Conservation (phyloP, 2,888 invertebrate species). For the Pegoplata infirma region DNA sequence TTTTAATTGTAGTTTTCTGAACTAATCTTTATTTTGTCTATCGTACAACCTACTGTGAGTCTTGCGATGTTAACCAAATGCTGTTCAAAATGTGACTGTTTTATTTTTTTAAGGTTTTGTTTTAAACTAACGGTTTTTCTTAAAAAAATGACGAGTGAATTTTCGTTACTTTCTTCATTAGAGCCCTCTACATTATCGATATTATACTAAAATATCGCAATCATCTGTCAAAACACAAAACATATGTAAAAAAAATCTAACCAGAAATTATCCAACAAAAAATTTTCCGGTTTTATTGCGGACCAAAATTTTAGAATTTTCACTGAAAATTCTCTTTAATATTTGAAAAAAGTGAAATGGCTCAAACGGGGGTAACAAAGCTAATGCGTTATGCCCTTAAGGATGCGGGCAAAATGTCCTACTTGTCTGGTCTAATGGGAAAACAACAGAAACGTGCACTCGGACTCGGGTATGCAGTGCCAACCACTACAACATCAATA, state of each 20-base stretch:
- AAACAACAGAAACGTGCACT: constrained; percentile 36
- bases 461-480: constrained; percentile 31
- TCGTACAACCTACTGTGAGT: too few relatives aligned
- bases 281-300: constrained; percentile 13
- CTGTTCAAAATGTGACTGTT: too few relatives aligned
- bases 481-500: constrained; percentile 17
- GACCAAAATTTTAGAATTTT: constrained; percentile 21
- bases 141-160: too few relatives aligned
- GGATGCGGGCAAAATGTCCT: constrained; percentile 1
- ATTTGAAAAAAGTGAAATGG: constrained; percentile 22
- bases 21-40: too few relatives aligned
- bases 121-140: too few relatives aligned
- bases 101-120: too few relatives aligned
- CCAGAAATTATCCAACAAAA: constrained; percentile 38
- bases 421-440: not conserved
- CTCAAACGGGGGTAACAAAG: constrained; percentile 40
- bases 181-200: constrained; percentile 5
- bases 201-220: not conserved
- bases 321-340: constrained; percentile 6
- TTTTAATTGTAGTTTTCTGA: too few relatives aligned
- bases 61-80: too few relatives aligned
- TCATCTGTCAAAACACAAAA: constrained; percentile 45
- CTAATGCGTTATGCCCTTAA: constrained; percentile 20
- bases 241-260: constrained; percentile 39
- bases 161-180: too few relatives aligned